These are phyloP conservation scores for Subacronicta megacephala DNA, from an alignment of 2,888 invertebrate species.

Conservation along the genomic window DNA sequence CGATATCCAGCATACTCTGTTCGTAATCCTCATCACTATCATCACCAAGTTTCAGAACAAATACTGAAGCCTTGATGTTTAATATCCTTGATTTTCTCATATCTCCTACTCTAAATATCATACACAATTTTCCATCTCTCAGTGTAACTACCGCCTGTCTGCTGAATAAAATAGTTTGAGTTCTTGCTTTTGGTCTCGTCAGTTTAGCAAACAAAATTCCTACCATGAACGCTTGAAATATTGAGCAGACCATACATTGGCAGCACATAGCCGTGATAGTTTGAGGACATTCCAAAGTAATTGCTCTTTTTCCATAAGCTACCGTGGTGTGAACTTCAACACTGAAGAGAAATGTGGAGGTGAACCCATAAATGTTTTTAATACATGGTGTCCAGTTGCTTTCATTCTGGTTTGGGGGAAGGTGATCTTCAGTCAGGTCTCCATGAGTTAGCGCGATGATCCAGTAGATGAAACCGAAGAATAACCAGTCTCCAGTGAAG, in stretches of 20 bases:
- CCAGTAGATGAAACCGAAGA: conserved; percentile 97
- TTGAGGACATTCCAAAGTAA: conserved; percentile 97
- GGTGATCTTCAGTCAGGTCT: conserved; percentile 93
- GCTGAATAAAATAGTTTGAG: conserved; percentile 98
- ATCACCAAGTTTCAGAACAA: conserved; percentile 94
- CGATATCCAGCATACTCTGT: conserved; percentile 93
- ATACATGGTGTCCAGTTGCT: conserved; percentile 95
- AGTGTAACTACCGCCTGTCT: conserved; percentile 96
- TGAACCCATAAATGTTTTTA: conserved; percentile 95
- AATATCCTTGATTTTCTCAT: conserved; percentile 98
- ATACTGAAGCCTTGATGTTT: conserved; percentile 96
- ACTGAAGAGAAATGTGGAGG: conserved; percentile 98
- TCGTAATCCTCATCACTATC: conserved; percentile 95
- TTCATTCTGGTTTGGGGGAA: conserved; percentile 87
- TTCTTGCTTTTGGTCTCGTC: conserved; percentile 97
- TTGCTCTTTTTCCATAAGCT: conserved; percentile 95
- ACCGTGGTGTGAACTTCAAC: conserved; percentile 99
- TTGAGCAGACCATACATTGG: conserved; percentile 97
- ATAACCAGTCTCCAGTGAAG: conserved; percentile 96
- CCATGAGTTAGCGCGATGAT: conserved; percentile 96
- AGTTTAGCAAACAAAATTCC: conserved; percentile 98
- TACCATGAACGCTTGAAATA: conserved; percentile 94
- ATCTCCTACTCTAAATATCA: conserved; percentile 98
- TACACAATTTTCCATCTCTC: conserved; percentile 94
- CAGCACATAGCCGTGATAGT: conserved; percentile 98